Evolutionary conservation across 2,888 invertebrate species (phyloP), one percentile per base, ranked within the genome.

Genomic region (Tenthredo amoena): DNA sequence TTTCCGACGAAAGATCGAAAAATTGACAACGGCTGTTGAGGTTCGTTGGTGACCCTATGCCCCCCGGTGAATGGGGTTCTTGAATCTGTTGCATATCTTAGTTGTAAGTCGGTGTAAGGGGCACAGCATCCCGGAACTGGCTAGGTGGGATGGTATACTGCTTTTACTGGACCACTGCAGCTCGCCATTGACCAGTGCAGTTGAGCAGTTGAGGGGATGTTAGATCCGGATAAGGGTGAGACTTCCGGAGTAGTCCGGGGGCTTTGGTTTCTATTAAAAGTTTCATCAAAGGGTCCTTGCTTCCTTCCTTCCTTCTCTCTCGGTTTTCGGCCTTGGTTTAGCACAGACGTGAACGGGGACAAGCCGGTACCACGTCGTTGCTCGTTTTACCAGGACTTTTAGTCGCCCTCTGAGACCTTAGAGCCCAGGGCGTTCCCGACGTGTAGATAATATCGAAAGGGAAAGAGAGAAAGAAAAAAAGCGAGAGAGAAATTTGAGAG

Each of bases 91-190:
- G 89, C 87, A 89, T 88, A 88, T 87, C 86, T 87, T 87, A 88
- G 86, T 55, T 55, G 55, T 86, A 62, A 82, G 77, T 87, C 85
- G 85, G 84, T 84, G 12, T 15, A 47, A 84, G 86, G 86, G 85
- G 87, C 86, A 86, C 91, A 91, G 91, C 91, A 90, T 90, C 91
- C 88, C 88, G 88, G 90, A 88, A 91, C 91, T 90, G 89, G 91
- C 89, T 88, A 86, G 91, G 90, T 90, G 40, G 34, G 37, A 18
- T 68, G 68, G 6, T 18, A 77, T 37, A 37, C 81, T 81, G 81
- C 12, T 81, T 34, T 40, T 43, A 37, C 43, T 81, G 81, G 81
- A 81, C 62, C 81, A 62, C 81, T 65, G 81, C 50, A n/a, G 77
- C 50, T n/a, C 43, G 34, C n/a, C 26, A 31, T 12, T 81, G 83